A percentile compares a stretch with the other conserved stretches of the same genome.
Conservation (phyloP, 2,797 vertebrate genomes). For the Acestrorhynchus altus region DNA sequence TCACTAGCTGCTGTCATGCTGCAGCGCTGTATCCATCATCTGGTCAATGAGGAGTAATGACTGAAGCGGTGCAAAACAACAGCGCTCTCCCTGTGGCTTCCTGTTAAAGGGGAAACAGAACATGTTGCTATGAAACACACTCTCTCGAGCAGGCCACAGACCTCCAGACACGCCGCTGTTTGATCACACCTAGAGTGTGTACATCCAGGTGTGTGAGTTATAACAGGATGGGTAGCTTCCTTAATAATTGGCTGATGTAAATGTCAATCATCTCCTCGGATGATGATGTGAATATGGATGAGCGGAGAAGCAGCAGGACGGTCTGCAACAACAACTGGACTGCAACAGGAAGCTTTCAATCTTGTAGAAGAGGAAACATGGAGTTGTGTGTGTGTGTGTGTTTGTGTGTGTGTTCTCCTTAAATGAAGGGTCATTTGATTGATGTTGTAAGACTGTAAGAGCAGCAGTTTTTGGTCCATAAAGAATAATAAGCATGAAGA, state of each 20-base stretch:
- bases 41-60: constrained; percentile 59
- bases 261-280: constrained; percentile 41
- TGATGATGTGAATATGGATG: constrained; percentile 48
- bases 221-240: constrained; percentile 23
- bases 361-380: constrained; percentile 23
- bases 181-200: constrained; percentile 35
- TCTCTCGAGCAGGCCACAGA: constrained; percentile 21
- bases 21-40: constrained; percentile 56
- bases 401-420: not conserved
- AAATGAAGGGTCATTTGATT: too few relatives aligned
- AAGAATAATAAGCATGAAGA: too few relatives aligned
- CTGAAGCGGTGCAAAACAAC: constrained; percentile 50
- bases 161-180: not conserved
- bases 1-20: constrained; percentile 50
- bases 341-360: constrained; percentile 63
- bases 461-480: too few relatives aligned
- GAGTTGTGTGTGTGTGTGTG: constrained; percentile 20
- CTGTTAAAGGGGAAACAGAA: constrained; percentile 57
- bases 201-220: constrained; percentile 31
- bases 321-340: not conserved
- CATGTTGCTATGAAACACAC: constrained; percentile 52
- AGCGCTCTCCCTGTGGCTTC: constrained; percentile 54
- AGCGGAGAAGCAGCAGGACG: constrained; percentile 4
- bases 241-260: constrained; percentile 26
- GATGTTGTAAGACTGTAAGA: too few relatives aligned